Percentiles rank a stretch among this genome's conserved stretches.
phyloP scores from a whole-genome alignment of 2,113 vertebrate genomes.

The Neomonachus schauinslandi region DNA sequence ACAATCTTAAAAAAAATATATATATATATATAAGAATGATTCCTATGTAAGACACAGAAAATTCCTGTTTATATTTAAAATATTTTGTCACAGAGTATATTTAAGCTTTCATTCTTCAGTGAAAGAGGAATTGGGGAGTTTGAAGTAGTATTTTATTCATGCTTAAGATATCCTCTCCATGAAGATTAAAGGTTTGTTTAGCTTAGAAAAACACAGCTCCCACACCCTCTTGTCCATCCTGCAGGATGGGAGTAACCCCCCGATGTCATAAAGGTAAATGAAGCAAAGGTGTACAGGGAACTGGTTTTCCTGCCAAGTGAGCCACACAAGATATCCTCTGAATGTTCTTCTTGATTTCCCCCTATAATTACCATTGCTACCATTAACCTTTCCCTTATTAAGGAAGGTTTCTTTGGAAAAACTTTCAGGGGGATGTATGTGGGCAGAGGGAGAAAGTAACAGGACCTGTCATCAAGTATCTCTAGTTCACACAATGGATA shows the following conservation, averaged over 20 bases:
- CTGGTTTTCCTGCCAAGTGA: background rate
- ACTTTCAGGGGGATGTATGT: background rate
- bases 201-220: background rate
- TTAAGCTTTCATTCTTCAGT: slow-evolving; percentile 17
- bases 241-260: background rate
- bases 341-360: background rate
- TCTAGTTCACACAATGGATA: background rate
- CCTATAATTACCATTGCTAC: background rate
- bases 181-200: slow-evolving; percentile 31
- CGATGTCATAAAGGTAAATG: background rate
- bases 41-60: background rate
- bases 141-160: slow-evolving; percentile 3
- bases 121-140: slow-evolving; percentile 1
- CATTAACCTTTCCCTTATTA: background rate
- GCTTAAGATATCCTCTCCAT: background rate
- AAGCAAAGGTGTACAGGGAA: background rate
- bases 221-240: background rate
- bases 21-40: background rate
- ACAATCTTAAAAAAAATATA: background rate
- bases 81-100: background rate
- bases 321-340: background rate
- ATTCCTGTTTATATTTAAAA: slow-evolving; percentile 18
- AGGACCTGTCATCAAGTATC: background rate
- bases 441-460: background rate
- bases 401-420: background rate